phyloP scores from a whole-genome alignment of 2,113 vertebrate species.

The Barnardius zonarius region DNA sequence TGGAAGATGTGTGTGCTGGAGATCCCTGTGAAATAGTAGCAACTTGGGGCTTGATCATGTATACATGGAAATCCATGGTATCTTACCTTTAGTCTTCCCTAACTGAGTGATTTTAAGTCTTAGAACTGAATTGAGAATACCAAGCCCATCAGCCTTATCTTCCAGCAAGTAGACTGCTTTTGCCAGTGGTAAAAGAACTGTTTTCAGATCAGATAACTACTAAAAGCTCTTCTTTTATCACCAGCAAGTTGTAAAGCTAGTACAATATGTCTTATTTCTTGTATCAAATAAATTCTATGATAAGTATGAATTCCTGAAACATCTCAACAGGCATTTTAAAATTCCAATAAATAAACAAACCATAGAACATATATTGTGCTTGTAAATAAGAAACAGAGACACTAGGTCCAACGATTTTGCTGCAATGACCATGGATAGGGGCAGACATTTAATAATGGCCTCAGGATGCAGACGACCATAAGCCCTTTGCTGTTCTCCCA shows the following conservation, averaged over 20 bases:
- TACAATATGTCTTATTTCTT: neutral
- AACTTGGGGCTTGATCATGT: neutral
- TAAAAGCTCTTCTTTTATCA: neutral
- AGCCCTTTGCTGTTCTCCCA: neutral
- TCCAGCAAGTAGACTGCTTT: neutral
- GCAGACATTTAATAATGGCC: neutral
- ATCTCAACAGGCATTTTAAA: neutral
- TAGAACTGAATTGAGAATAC: constrained; percentile 9
- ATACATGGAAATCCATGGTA: neutral
- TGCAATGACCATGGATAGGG: neutral
- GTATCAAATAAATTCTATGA: neutral
- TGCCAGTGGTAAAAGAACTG: neutral
- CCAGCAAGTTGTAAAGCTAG: neutral
- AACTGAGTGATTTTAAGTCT: constrained; percentile 16
- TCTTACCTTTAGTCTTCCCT: neutral
- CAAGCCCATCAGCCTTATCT: constrained; percentile 21
- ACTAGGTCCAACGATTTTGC: neutral
- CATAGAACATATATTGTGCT: neutral
- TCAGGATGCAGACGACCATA: neutral
- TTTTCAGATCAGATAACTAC: neutral
- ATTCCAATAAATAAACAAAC: neutral
- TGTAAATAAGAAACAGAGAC: neutral
- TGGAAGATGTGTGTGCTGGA: neutral
- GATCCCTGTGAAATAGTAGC: neutral
- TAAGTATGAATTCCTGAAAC: neutral